phyloP scores from a whole-genome alignment of 1,140 invertebrate species.

The Parapsyche elsis region DNA sequence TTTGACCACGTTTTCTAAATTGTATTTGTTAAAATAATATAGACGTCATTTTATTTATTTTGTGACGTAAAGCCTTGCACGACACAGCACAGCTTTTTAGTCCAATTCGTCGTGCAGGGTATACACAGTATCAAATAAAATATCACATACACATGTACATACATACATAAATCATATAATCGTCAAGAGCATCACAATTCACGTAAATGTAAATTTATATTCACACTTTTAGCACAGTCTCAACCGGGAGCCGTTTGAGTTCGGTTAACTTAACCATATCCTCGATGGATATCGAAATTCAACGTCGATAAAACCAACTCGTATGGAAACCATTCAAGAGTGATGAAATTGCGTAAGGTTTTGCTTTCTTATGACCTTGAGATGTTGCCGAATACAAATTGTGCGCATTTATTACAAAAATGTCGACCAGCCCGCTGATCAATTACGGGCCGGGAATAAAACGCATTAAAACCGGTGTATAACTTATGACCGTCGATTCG shows the following conservation, averaged over 20 bases:
- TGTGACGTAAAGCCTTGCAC: too few species aligned
- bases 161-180: background rate
- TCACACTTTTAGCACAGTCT: background rate
- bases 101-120: too few species aligned
- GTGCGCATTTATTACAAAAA: background rate
- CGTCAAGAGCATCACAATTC: background rate
- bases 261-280: background rate
- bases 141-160: background rate
- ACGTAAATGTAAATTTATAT: background rate
- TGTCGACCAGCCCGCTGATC: background rate
- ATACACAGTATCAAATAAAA: too few species aligned
- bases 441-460: background rate
- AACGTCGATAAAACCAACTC: background rate
- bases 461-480: background rate
- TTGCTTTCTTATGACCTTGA: background rate
- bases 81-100: too few species aligned
- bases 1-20: too few species aligned
- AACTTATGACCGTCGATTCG: background rate
- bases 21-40: too few species aligned
- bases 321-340: background rate
- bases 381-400: background rate
- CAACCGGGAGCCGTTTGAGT: background rate
- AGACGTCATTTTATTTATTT: too few species aligned
- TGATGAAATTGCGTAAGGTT: too few species aligned
- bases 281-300: background rate